Evolutionary conservation across 2,113 vertebrate species (phyloP).

Genomic region (Notarius quadriscutis): DNA sequence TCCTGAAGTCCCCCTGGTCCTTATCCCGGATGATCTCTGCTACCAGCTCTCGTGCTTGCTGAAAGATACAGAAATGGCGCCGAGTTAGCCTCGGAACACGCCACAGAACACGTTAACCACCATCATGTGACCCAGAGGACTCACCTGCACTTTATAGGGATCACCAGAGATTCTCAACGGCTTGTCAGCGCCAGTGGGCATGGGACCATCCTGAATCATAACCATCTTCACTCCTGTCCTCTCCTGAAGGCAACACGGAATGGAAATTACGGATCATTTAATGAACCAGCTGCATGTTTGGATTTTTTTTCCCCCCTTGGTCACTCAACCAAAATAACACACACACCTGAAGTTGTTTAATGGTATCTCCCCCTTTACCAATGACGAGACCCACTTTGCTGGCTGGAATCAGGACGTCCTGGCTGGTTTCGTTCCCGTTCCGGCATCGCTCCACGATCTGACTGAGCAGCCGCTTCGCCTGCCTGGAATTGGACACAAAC

Average conservation of each 20-base stretch:
- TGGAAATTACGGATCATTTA: not conserved
- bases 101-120: not conserved
- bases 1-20: slow-evolving; percentile 92
- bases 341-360: slow-evolving; percentile 93
- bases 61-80: slow-evolving; percentile 5
- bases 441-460: slow-evolving; percentile 98
- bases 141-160: slow-evolving; percentile 96
- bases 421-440: slow-evolving; percentile 89
- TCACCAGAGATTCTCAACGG: slow-evolving; percentile 97
- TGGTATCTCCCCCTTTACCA: slow-evolving; percentile 97
- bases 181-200: slow-evolving; percentile 97
- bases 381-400: slow-evolving; percentile 99
- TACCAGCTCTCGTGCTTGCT: slow-evolving; percentile 98
- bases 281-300: too few relatives aligned
- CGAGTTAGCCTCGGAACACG: not conserved
- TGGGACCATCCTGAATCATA: slow-evolving; percentile 97
- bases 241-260: slow-evolving; percentile 74
- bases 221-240: slow-evolving; percentile 98
- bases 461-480: slow-evolving; percentile 92
- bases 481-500: slow-evolving; percentile 68
- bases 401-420: slow-evolving; percentile 95
- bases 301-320: too few relatives aligned
- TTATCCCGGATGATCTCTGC: slow-evolving; percentile 96
- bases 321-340: not conserved
- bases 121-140: slow-evolving; percentile 31